phyloP scores from a whole-genome alignment of 2,888 invertebrate species.

The Diogma glabrata region DNA sequence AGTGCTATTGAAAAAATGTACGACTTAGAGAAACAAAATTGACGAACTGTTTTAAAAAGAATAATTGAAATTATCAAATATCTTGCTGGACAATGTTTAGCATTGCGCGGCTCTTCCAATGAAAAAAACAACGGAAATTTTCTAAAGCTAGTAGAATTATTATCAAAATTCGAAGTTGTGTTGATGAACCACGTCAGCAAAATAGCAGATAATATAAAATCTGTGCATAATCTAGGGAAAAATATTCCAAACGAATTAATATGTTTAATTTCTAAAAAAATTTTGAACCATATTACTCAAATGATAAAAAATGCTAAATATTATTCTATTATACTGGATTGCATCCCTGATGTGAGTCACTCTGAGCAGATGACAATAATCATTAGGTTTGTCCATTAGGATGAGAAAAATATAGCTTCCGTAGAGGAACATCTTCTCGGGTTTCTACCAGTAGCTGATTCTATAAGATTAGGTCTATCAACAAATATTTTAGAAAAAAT shows the following conservation, averaged over 20 bases:
- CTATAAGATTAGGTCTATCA: not conserved
- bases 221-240: not conserved
- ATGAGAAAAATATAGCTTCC: not conserved
- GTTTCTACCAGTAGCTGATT: not conserved
- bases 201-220: constrained; percentile 3
- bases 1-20: not conserved
- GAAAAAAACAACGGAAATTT: not conserved
- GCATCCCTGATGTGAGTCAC: not conserved
- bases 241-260: not conserved
- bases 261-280: too few relatives aligned
- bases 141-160: not conserved
- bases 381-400: not conserved
- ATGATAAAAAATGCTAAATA: not conserved
- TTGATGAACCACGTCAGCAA: not conserved
- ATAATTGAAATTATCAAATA: constrained; percentile 1
- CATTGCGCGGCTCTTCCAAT: not conserved
- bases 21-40: not conserved
- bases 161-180: not conserved
- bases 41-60: not conserved
- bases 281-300: constrained; percentile 1
- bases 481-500: too few relatives aligned
- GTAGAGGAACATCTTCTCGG: not conserved
- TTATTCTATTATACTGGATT: not conserved
- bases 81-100: too few relatives aligned
- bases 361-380: not conserved